Evolutionary conservation across 2,888 invertebrate genomes (phyloP).

Genomic region (Ferdinandea cuprea): DNA sequence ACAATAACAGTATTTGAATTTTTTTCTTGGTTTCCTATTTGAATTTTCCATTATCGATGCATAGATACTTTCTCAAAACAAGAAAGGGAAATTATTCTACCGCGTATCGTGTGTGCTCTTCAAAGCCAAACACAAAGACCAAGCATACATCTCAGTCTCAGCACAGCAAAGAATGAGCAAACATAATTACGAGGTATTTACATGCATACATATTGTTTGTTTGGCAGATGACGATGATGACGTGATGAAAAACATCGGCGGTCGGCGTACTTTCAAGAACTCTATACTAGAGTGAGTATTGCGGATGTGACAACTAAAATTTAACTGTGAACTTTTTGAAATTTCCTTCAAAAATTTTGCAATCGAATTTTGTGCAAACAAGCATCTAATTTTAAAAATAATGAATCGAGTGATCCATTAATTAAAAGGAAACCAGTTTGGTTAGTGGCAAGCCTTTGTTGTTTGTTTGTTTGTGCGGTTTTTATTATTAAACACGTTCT

Average conservation of each 20-base stretch:
- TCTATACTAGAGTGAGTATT: too few species aligned
- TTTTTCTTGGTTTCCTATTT: conserved; percentile 36
- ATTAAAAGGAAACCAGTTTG: conserved; percentile 38
- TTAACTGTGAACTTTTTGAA: background rate
- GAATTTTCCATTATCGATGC: conserved; percentile 39
- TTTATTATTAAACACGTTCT: conserved; percentile 35
- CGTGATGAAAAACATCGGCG: too few species aligned
- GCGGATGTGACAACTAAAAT: conserved; percentile 9
- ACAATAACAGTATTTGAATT: conserved; percentile 23
- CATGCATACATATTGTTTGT: too few species aligned
- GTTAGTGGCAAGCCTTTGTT: background rate
- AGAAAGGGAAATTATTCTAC: background rate
- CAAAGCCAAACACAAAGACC: conserved; percentile 12
- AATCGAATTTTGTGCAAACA: conserved; percentile 2
- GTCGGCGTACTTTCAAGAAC: background rate
- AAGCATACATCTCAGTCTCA: background rate
- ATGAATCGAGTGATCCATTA: conserved; percentile 16
- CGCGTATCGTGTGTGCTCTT: conserved; percentile 3
- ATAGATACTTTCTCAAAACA: conserved; percentile 28
- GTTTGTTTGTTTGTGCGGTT: background rate
- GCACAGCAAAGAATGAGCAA: conserved; percentile 9
- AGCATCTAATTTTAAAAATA: conserved; percentile 3
- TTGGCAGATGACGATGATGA: conserved; percentile 3
- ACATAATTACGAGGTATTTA: conserved; percentile 29
- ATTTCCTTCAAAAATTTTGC: conserved; percentile 4